A percentile compares a stretch with the other conserved stretches of the same genome.
Evolutionary conservation across 2,797 vertebrate species (phyloP).

Genomic region (Halcyon smyrnensis): DNA sequence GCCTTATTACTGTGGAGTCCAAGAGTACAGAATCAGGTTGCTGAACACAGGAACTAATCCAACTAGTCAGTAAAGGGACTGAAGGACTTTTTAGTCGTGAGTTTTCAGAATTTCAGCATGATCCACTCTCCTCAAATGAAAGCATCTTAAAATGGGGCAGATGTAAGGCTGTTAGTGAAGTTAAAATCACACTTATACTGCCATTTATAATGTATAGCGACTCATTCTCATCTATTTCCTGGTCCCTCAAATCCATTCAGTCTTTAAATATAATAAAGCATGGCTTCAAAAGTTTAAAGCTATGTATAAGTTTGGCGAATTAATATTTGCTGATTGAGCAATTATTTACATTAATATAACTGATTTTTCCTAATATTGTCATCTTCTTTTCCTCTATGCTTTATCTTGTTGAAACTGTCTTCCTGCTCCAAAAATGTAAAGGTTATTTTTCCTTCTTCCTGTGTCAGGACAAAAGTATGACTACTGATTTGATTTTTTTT

Average conservation of each 20-base stretch:
- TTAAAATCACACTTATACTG: background rate
- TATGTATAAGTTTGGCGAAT: background rate
- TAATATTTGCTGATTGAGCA: background rate
- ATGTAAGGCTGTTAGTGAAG: background rate
- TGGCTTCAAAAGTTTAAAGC: background rate
- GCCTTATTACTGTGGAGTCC: background rate
- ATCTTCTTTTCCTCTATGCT: background rate
- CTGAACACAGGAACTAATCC: background rate
- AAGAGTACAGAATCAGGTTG: background rate
- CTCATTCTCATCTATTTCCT: background rate
- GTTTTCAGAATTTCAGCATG: background rate
- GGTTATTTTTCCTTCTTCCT: background rate
- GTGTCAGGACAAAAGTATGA: background rate
- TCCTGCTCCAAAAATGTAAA: background rate
- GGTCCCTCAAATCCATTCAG: background rate
- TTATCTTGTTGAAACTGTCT: background rate
- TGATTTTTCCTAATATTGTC: background rate
- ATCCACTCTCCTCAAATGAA: background rate
- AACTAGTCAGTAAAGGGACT: background rate
- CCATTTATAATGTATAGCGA: background rate
- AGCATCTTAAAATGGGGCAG: background rate
- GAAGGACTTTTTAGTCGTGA: background rate
- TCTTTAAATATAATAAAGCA: background rate
- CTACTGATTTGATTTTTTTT: background rate
- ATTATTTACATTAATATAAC: background rate